Evolutionary conservation across 2,113 vertebrate genomes (phyloP), one percentile per base, ranked within the genome.

Genomic region (Helogale parvula): DNA sequence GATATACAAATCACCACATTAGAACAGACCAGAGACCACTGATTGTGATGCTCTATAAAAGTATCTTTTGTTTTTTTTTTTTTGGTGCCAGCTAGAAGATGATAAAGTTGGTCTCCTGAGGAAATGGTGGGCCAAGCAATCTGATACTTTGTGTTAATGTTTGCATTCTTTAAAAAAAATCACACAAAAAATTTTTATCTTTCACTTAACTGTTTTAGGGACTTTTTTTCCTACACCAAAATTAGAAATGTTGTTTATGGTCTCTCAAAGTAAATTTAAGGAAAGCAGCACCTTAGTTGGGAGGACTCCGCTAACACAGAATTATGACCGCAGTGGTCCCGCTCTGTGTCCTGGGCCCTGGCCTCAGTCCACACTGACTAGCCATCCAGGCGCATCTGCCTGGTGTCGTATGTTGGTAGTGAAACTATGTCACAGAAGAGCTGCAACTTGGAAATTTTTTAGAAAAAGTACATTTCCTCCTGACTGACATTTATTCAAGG

Each of bases 151-250:
- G 7, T 86, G 71, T 92, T 85, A 68, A 83, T 63, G 15, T 83
- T 52, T 88, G 38, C 57, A 77, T 68, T 92, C 84, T 29, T 31
- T 3, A 52, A 68, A 66, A 74, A 74, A 66, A 66, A 69, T 38
- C 5, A 82, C 38, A 88, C 19, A 47, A 14, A 81, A 45, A 54
- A n/a, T 17, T 17, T 81, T 74, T 91, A 81, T 74, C 90, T 88
- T 95, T 87, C 41, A 82, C 33, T 35, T 87, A 81, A 81, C 2
- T 82, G 11, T 90, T 80, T 97, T 86, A 84, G 35, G 47, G 82
- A 96, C 38, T 94, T 25, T 82, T 96, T 82, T 96, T 85, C 25
- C 72, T 52, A 0, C 52, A 57, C 65, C 65, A 66, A 68, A 66
- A 45, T 71, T 85, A 96, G 71, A 7, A 87, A 50, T 84, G 25